Percentiles rank a stretch among this genome's conserved stretches.
phyloP scores from a whole-genome alignment of 2,888 invertebrate genomes.

The Tinea pellionella region DNA sequence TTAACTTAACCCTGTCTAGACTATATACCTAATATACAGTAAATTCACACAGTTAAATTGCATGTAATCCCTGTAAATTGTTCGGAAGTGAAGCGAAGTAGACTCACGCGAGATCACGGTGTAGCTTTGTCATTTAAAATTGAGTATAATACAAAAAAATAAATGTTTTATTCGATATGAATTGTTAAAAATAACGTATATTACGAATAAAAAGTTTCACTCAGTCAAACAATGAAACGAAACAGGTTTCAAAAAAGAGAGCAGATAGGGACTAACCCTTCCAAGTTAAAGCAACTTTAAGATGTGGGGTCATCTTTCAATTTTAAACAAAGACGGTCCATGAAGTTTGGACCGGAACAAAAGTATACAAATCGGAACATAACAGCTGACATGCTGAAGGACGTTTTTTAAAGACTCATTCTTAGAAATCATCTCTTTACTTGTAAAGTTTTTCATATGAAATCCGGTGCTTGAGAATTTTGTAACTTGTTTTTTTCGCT shows the following conservation, averaged over 20 bases:
- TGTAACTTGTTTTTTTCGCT: not conserved
- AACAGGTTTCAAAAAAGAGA: not conserved
- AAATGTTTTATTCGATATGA: too few species aligned
- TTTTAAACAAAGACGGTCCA: not conserved
- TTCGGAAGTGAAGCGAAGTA: too few species aligned
- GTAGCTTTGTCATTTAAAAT: too few species aligned
- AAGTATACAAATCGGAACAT: not conserved
- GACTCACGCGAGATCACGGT: too few species aligned
- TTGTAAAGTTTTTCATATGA: not conserved
- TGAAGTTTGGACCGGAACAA: not conserved
- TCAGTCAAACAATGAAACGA: not conserved
- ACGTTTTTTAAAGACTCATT: not conserved
- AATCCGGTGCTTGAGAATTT: not conserved
- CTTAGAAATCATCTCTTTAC: not conserved
- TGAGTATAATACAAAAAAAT: too few species aligned
- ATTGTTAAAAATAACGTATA: not conserved
- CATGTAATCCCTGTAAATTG: too few species aligned
- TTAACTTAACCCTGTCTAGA: too few species aligned
- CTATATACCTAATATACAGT: too few species aligned
- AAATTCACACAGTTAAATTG: too few species aligned
- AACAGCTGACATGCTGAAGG: not conserved
- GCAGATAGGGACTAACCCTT: not conserved
- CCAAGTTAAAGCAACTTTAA: not conserved
- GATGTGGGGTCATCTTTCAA: not conserved
- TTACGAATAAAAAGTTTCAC: slow-evolving; percentile 18